These are phyloP conservation scores for Echeneis naucrates DNA, from an alignment of 2,797 vertebrate genomes.

Conservation along the genomic window DNA sequence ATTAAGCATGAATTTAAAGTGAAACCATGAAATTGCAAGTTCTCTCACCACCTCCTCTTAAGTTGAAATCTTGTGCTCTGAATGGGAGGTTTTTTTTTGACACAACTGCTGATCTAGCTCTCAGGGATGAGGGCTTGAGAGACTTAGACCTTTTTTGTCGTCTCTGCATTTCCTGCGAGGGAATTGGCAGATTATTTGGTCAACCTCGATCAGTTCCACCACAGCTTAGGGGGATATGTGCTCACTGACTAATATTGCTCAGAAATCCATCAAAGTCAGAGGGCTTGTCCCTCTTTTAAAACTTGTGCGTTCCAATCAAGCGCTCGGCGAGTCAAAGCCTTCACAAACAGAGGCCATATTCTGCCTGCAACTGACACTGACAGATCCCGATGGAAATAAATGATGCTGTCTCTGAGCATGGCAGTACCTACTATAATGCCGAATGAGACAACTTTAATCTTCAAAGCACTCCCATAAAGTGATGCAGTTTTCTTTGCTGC, in stretches of 20 bases:
- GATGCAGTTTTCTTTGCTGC: constrained; percentile 59
- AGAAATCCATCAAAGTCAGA: constrained; percentile 84
- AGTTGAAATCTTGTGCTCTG: constrained; percentile 78
- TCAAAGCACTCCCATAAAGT: constrained; percentile 62
- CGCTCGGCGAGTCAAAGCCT: constrained; percentile 57
- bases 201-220: constrained; percentile 87
- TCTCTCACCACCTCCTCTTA: constrained; percentile 67
- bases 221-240: constrained; percentile 81
- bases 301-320: constrained; percentile 73
- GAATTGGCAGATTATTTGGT: constrained; percentile 89
- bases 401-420: constrained; percentile 58
- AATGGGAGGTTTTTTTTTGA: constrained; percentile 75
- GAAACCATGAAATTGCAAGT: constrained; percentile 71
- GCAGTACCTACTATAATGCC: constrained; percentile 66
- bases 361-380: constrained; percentile 46
- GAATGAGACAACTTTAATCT: constrained; percentile 69
- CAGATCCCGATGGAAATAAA: constrained; percentile 69
- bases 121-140: constrained; percentile 78
- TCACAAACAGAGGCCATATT: constrained; percentile 65
- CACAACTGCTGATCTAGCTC: constrained; percentile 86
- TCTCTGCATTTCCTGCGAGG: constrained; percentile 82
- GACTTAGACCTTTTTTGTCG: constrained; percentile 82
- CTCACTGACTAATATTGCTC: constrained; percentile 80
- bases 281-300: constrained; percentile 74
- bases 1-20: constrained; percentile 78